Evolutionary conservation across 2,888 invertebrate species (phyloP).

Genomic region (Epinotia bilunana): DNA sequence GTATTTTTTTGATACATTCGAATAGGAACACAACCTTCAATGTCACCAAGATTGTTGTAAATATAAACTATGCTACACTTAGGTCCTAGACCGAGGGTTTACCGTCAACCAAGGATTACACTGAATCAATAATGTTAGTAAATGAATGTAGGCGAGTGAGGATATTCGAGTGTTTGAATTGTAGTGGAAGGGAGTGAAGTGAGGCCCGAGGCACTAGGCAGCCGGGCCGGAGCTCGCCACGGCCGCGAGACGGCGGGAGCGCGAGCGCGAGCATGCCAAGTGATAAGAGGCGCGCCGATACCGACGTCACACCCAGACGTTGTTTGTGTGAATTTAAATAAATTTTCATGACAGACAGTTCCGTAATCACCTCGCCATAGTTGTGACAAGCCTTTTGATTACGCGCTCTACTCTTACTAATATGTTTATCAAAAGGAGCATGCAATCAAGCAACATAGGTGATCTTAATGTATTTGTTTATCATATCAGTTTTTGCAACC

Average conservation of each 20-base stretch:
- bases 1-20: not conserved
- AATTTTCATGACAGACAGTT: constrained; percentile 85
- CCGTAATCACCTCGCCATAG: constrained; percentile 81
- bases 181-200: constrained; percentile 61
- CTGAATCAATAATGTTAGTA: constrained; percentile 50
- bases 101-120: constrained; percentile 28
- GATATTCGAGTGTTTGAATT: constrained; percentile 61
- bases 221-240: constrained; percentile 49
- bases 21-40: constrained; percentile 23
- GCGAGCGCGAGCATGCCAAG: constrained; percentile 83
- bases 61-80: constrained; percentile 24
- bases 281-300: constrained; percentile 84
- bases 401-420: constrained; percentile 49
- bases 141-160: constrained; percentile 53
- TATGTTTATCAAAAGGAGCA: constrained; percentile 42
- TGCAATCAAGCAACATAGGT: constrained; percentile 28
- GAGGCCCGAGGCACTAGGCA: constrained; percentile 66
- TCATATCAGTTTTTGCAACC: not conserved
- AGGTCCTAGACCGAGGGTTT: not conserved
- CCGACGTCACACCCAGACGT: constrained; percentile 84
- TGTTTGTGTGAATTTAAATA: constrained; percentile 85
- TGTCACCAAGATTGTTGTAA: constrained; percentile 27
- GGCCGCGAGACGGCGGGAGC: constrained; percentile 79
- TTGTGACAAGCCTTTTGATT: constrained; percentile 74
- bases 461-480: constrained; percentile 15